A percentile compares a stretch with the other conserved stretches of the same genome.
These are phyloP conservation scores for Heliconius hewitsoni DNA, from an alignment of 1,140 invertebrate species.

Conservation along the genomic window DNA sequence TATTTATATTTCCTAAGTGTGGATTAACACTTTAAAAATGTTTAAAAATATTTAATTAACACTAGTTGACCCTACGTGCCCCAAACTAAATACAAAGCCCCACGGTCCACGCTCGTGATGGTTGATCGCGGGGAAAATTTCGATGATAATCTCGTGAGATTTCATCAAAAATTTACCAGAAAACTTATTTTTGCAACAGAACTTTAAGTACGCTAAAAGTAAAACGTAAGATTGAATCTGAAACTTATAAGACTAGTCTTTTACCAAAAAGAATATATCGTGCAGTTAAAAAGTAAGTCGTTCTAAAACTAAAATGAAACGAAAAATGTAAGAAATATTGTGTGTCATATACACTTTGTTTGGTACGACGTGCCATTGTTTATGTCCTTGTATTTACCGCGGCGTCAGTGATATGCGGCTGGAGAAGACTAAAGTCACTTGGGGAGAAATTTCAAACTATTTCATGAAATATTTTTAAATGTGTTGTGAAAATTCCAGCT, in stretches of 20 bases:
- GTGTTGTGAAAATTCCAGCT: neutral
- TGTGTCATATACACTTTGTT: neutral
- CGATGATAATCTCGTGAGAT: no score
- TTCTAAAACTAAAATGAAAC: neutral
- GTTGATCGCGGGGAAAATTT: no score
- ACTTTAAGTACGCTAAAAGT: neutral
- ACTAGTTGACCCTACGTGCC: no score
- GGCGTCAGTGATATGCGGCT: neutral
- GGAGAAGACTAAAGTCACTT: slow-evolving; percentile 2
- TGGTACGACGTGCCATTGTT: neutral
- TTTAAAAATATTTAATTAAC: no score
- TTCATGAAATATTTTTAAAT: neutral
- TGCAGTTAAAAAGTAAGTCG: neutral
- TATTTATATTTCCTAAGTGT: no score
- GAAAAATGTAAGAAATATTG: neutral
- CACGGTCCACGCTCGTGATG: no score
- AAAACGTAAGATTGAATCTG: neutral
- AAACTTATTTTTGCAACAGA: neutral
- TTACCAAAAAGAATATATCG: neutral
- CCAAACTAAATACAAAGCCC: no score
- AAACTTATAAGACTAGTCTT: neutral
- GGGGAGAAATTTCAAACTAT: neutral
- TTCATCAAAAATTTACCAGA: no score
- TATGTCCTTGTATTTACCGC: neutral
- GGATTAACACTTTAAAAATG: no score